Evolutionary conservation across 2,797 vertebrate species (phyloP), one percentile per base, ranked within the genome.

Genomic region (Syngnathus acus): DNA sequence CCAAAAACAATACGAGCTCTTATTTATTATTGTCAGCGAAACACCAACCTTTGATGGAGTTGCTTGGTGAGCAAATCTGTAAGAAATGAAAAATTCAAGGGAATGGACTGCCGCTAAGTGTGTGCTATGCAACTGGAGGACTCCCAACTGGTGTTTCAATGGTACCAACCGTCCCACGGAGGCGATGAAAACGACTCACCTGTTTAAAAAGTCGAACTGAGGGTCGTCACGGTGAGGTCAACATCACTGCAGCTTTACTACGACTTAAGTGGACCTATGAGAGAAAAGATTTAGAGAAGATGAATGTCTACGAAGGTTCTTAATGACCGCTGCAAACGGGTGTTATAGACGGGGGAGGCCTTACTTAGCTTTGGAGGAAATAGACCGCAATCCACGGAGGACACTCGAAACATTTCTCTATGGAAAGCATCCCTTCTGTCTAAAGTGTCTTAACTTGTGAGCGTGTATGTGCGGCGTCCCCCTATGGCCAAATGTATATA

Each of bases 401-500:
- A 55, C 72, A 66, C 73, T 68, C 69, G 68, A 70, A 50, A 69
- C 67, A 50, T 83, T 68, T 23, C 26, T 68, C 42, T 72, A 60
- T 82, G 80, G 80, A 69, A 65, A 77, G 74, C 78, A 69, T 78
- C 76, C 83, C 76, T 78, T 80, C 71, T 81, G 70, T 79, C 66
- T 76, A 79, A 88, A 86, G 86, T 90, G 88, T 89, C 85, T 89
- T 88, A 84, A 84, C 77, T 70, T 68, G 64, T 42, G 67, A 43
- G 53, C 11, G 67, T 65, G 72, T 54, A 50, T 68, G 70, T 70
- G 62, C 82, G 71, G 81, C 85, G 82, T 86, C 82, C 88, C 85
- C 87, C 87, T 86, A 83, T 87, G 88, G 88, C 89, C 89, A 91
- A 88, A 90, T 92, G 91, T 93, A 91, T 85, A 90, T 92, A 90